A percentile compares a stretch with the other conserved stretches of the same genome.
Conservation (phyloP, 2,888 invertebrate species). For the Glyphotaelius pellucidus region DNA sequence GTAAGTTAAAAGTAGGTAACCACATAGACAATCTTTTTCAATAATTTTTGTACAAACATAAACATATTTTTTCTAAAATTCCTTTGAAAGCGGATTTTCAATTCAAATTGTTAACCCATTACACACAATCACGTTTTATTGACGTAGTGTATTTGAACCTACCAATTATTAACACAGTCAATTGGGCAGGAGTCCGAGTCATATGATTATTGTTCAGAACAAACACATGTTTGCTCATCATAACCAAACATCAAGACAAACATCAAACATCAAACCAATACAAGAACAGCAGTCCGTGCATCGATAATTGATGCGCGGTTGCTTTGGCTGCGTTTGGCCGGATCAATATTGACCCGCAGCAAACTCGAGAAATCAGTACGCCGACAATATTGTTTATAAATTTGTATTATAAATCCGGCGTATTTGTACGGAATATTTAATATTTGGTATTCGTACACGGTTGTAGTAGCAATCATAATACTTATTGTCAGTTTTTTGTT, state of each 20-base stretch:
- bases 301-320: not conserved
- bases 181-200: not conserved
- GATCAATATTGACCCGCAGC: not conserved
- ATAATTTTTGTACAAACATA: not conserved
- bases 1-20: too few relatives aligned
- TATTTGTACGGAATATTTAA: not conserved
- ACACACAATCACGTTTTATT: not conserved
- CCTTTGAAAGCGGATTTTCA: not conserved
- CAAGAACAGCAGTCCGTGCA: not conserved
- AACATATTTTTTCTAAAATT: not conserved
- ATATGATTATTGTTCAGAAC: slow-evolving; percentile 2
- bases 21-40: not conserved
- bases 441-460: not conserved
- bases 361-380: not conserved
- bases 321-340: not conserved
- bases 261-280: not conserved
- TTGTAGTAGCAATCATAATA: not conserved
- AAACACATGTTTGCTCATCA: not conserved
- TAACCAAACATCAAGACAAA: not conserved
- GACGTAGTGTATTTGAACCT: not conserved
- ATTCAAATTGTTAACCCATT: not conserved
- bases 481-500: not conserved
- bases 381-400: not conserved
- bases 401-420: not conserved
- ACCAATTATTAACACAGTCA: not conserved